Percentiles rank a stretch among this genome's conserved stretches.
Conservation (phyloP, 2,888 invertebrate species). For the Synanthedon vespiformis region DNA sequence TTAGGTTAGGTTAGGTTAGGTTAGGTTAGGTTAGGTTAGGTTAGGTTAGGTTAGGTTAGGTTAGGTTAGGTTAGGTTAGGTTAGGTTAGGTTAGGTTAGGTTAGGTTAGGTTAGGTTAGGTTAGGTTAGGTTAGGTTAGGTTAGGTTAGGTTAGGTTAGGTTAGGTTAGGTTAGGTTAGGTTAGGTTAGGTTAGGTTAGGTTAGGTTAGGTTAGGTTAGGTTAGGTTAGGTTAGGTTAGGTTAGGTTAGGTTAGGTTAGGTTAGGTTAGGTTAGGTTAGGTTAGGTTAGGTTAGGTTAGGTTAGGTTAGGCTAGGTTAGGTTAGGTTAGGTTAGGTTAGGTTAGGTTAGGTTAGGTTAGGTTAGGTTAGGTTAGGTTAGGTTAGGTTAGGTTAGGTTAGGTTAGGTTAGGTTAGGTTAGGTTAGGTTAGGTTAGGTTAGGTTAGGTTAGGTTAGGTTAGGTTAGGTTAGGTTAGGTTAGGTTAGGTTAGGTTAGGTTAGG, state of each 20-base stretch:
- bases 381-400: conserved; percentile 9
- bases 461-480: conserved; percentile 6
- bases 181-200: conserved; percentile 8
- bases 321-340: conserved; percentile 6
- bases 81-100: too few relatives aligned
- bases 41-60: too few relatives aligned
- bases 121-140: conserved; percentile 7
- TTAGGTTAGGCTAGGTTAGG: conserved; percentile 6
- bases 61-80: background rate
- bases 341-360: conserved; percentile 7
- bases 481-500: conserved; percentile 7
- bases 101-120: conserved; percentile 8
- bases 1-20: too few relatives aligned
- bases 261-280: conserved; percentile 5
- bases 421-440: conserved; percentile 10
- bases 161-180: conserved; percentile 7
- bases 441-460: conserved; percentile 8
- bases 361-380: conserved; percentile 9
- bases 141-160: conserved; percentile 7
- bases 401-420: conserved; percentile 10
- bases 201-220: conserved; percentile 9
- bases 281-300: conserved; percentile 6
- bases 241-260: conserved; percentile 8
- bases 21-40: too few relatives aligned
- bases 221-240: conserved; percentile 8